Evolutionary conservation across 2,797 vertebrate species (phyloP).

Genomic region (Danio tinwini): DNA sequence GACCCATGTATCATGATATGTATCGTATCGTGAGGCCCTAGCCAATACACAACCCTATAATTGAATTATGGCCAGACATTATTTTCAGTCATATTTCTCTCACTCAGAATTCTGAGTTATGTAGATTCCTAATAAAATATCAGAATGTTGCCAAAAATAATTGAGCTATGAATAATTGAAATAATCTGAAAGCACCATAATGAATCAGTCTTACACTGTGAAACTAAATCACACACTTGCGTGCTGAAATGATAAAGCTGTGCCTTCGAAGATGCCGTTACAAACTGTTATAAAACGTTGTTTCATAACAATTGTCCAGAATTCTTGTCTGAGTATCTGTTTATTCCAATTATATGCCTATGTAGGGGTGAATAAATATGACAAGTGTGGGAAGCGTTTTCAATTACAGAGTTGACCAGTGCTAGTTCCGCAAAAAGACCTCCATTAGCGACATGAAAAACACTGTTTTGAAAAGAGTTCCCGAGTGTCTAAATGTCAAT

Average conservation of each 20-base stretch:
- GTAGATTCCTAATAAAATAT: not conserved
- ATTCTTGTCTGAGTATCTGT: conserved; percentile 27
- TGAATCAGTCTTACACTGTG: not conserved
- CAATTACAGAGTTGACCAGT: conserved; percentile 19
- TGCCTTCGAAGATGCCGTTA: not conserved
- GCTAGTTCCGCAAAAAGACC: not conserved
- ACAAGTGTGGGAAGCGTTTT: conserved; percentile 23
- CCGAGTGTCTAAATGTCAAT: conserved; percentile 32
- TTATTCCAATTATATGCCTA: conserved; percentile 7
- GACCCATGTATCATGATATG: too few species aligned
- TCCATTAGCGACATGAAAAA: conserved; percentile 34
- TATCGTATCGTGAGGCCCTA: too few species aligned
- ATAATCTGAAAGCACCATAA: not conserved
- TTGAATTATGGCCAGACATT: too few species aligned
- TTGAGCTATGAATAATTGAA: not conserved
- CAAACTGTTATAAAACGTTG: not conserved
- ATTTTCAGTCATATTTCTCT: not conserved
- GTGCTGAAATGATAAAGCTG: not conserved
- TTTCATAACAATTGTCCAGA: conserved; percentile 26
- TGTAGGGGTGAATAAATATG: conserved; percentile 35
- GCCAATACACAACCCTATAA: too few species aligned
- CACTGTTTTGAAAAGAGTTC: not conserved
- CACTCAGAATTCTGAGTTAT: not conserved
- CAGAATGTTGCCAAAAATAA: not conserved
- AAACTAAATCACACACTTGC: not conserved